Percentiles rank a stretch among this genome's conserved stretches.
These are phyloP conservation scores for Drosophila ercepeae DNA, from an alignment of 1,140 invertebrate species.

Conservation along the genomic window DNA sequence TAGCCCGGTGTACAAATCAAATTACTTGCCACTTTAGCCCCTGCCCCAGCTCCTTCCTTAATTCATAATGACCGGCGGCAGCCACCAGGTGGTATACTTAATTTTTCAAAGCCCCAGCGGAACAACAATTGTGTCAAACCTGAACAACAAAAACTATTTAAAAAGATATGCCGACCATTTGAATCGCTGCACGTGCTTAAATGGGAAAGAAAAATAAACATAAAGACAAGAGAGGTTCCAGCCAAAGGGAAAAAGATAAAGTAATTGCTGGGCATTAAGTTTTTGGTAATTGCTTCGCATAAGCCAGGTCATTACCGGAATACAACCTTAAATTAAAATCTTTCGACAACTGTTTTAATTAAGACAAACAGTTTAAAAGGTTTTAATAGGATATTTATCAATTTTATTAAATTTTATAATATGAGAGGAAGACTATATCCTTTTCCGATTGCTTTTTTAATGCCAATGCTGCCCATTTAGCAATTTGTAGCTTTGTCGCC, in stretches of 20 bases:
- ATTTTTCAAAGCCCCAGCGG: slow-evolving; percentile 16
- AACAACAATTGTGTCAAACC: slow-evolving; percentile 64
- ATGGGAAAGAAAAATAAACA: slow-evolving; percentile 25
- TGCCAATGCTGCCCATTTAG: slow-evolving; percentile 65
- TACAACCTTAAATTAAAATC: slow-evolving; percentile 28
- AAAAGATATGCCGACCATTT: slow-evolving; percentile 50
- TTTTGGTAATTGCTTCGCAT: slow-evolving; percentile 46
- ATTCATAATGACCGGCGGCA: slow-evolving; percentile 52
- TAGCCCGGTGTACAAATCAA: slow-evolving; percentile 52
- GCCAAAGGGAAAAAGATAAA: slow-evolving; percentile 30
- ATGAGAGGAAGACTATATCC: slow-evolving; percentile 17
- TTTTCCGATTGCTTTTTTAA: slow-evolving; percentile 29
- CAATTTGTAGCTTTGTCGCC: slow-evolving; percentile 53
- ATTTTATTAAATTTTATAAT: not conserved
- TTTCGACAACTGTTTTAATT: too few relatives aligned
- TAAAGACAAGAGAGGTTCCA: slow-evolving; percentile 1
- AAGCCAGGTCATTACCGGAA: slow-evolving; percentile 33
- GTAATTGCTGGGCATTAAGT: slow-evolving; percentile 62
- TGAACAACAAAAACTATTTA: slow-evolving; percentile 21
- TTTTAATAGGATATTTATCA: too few relatives aligned
- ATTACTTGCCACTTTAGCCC: slow-evolving; percentile 31
- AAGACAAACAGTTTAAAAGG: too few relatives aligned
- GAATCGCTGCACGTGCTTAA: slow-evolving; percentile 68
- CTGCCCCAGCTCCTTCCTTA: slow-evolving; percentile 5
- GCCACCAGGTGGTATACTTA: slow-evolving; percentile 32